Percentiles rank a stretch among this genome's conserved stretches.
These are phyloP conservation scores for Drosophila persimilis DNA, from an alignment of 1,140 invertebrate genomes.

Conservation along the genomic window DNA sequence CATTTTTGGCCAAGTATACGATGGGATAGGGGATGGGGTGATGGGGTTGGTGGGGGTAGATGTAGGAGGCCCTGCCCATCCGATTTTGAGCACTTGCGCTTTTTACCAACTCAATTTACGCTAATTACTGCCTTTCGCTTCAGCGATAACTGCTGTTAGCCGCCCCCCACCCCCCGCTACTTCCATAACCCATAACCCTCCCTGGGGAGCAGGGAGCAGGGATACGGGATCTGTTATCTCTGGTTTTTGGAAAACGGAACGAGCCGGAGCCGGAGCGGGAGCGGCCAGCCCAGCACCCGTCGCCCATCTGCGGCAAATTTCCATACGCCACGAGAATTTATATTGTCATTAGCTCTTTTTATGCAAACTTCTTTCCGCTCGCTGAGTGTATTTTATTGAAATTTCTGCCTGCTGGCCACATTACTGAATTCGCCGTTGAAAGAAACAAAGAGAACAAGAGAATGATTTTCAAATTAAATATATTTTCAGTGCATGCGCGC, in stretches of 20 bases:
- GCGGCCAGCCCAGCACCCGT: constrained; percentile 23
- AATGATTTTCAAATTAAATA: background rate
- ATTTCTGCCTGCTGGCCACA: constrained; percentile 36
- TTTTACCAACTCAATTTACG: constrained; percentile 80
- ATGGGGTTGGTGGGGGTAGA: background rate
- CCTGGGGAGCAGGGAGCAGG: constrained; percentile 4
- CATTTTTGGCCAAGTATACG: no score
- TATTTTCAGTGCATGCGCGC: constrained; percentile 43
- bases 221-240: constrained; percentile 1
- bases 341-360: constrained; percentile 79
- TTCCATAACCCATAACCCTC: constrained; percentile 11
- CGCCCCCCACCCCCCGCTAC: constrained; percentile 4
- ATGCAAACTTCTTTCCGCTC: constrained; percentile 44
- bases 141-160: constrained; percentile 55
- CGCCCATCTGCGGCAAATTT: constrained; percentile 58
- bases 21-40: background rate
- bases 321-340: constrained; percentile 65
- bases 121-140: constrained; percentile 78
- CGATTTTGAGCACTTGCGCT: constrained; percentile 69
- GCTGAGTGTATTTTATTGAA: constrained; percentile 67
- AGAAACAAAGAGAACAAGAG: constrained; percentile 14
- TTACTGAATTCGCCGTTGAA: constrained; percentile 55
- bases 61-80: constrained; percentile 1
- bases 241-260: background rate
- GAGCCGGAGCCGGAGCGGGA: constrained; percentile 2